These are phyloP conservation scores for Anastrepha obliqua DNA, from an alignment of 1,140 invertebrate genomes.

Conservation along the genomic window DNA sequence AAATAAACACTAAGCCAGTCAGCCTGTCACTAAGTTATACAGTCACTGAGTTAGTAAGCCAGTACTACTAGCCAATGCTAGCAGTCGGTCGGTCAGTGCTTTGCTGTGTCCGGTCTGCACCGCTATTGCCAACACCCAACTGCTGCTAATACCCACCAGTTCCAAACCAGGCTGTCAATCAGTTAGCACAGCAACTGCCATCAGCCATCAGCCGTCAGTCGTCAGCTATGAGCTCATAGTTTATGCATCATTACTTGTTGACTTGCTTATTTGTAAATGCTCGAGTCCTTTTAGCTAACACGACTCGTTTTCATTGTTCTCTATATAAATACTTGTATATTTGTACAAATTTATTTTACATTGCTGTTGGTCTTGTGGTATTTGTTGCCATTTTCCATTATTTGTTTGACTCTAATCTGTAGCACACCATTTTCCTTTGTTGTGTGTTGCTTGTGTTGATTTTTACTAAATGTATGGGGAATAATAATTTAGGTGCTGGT, in stretches of 20 bases:
- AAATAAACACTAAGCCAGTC: background rate
- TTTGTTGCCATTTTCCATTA: background rate
- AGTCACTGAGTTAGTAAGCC: slow-evolving; percentile 34
- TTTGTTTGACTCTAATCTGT: background rate
- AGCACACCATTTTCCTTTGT: background rate
- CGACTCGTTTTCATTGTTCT: background rate
- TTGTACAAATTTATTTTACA: background rate
- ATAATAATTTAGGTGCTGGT: background rate
- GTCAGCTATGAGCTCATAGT: slow-evolving; percentile 16
- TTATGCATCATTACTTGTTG: slow-evolving; percentile 48
- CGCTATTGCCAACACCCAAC: background rate
- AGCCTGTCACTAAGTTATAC: background rate
- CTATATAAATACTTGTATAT: background rate
- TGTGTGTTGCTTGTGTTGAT: background rate
- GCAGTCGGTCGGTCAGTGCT: background rate
- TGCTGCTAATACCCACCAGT: background rate
- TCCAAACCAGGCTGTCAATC: slow-evolving; percentile 15
- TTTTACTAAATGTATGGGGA: background rate
- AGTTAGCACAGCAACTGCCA: background rate
- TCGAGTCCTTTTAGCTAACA: background rate
- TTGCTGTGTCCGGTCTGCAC: background rate
- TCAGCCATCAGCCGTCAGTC: background rate
- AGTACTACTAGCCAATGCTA: background rate
- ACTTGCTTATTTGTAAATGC: slow-evolving; percentile 35
- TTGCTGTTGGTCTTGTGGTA: background rate